phyloP scores from a whole-genome alignment of 2,113 vertebrate species.

The Phainopepla nitens region DNA sequence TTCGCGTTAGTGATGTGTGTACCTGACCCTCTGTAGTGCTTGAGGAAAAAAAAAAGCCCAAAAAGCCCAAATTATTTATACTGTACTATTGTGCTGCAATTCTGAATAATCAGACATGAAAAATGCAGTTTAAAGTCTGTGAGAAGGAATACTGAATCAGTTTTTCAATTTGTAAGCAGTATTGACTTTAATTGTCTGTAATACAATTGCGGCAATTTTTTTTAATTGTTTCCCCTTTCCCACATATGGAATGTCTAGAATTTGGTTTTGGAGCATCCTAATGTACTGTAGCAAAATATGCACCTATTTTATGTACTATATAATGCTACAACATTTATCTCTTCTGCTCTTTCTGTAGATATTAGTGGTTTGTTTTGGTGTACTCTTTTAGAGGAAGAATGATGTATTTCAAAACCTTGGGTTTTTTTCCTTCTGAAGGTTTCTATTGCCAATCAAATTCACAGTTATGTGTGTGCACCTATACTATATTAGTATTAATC shows the following conservation, averaged over 20 bases:
- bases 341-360: background rate
- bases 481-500: background rate
- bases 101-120: background rate
- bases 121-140: background rate
- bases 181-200: background rate
- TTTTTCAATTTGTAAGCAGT: background rate
- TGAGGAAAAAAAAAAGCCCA: background rate
- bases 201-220: background rate
- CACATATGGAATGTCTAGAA: background rate
- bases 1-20: background rate
- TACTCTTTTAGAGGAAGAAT: background rate
- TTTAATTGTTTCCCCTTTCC: background rate
- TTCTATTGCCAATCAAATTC: background rate
- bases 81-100: background rate
- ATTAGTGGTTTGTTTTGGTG: background rate
- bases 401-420: background rate
- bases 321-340: background rate
- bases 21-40: conserved; percentile 17
- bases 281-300: background rate
- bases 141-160: background rate
- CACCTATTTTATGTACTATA: background rate
- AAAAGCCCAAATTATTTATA: background rate
- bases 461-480: background rate
- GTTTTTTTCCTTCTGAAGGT: background rate
- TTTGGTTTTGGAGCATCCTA: background rate